Conservation (phyloP, 2,113 vertebrate species). For the Anoplopoma fimbria region DNA sequence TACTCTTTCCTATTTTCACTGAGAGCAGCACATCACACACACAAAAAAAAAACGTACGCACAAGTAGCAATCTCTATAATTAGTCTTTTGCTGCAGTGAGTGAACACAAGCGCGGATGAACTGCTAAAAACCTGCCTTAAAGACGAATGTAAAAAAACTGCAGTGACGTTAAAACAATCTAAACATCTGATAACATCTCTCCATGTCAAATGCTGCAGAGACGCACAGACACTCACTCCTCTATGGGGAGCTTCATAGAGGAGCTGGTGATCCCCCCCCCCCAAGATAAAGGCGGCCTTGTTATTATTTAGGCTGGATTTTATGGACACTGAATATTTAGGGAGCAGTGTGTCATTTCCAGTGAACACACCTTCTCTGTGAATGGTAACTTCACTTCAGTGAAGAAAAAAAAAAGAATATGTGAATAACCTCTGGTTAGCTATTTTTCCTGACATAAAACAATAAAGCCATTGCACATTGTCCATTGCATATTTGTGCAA, state of each 20-base stretch:
- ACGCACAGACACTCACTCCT: neutral
- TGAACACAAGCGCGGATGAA: constrained; percentile 23
- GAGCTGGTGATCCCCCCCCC: neutral
- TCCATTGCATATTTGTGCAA: neutral
- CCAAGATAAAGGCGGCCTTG: neutral
- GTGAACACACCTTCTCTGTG: constrained; percentile 1
- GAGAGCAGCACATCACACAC: constrained; percentile 46
- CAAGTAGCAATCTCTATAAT: constrained; percentile 55
- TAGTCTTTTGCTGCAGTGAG: constrained; percentile 57
- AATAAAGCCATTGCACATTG: neutral
- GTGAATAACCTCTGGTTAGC: constrained; percentile 6
- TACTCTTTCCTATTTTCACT: constrained; percentile 42
- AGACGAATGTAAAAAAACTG: constrained; percentile 2
- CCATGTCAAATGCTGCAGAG: neutral
- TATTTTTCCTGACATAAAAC: neutral
- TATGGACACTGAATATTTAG: neutral
- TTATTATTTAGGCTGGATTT: neutral
- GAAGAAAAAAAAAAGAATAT: neutral
- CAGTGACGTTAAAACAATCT: neutral
- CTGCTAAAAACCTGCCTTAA: constrained; percentile 4
- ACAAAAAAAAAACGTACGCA: constrained; percentile 29
- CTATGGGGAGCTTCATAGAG: constrained; percentile 3
- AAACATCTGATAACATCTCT: constrained; percentile 10
- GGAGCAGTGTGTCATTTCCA: neutral
- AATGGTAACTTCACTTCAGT: neutral